A percentile compares a stretch with the other conserved stretches of the same genome.
These are phyloP conservation scores for Catamblyrhynchus diadema DNA, from an alignment of 2,797 vertebrate genomes.

Conservation along the genomic window DNA sequence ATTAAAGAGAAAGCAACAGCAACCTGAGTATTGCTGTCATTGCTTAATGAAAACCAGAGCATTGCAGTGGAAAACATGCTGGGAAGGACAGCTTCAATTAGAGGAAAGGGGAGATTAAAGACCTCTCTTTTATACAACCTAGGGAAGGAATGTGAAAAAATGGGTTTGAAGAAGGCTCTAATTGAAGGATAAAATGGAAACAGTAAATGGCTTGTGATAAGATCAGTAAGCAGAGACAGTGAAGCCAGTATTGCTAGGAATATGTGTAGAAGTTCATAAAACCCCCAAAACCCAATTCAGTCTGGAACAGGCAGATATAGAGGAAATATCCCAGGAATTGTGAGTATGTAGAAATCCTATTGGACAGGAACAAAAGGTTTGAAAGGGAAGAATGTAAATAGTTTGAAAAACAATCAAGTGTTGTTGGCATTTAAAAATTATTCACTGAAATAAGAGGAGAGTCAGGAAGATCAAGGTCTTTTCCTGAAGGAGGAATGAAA, in stretches of 20 bases:
- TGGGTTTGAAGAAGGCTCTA: conserved; percentile 47
- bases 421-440: background rate
- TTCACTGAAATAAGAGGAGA: background rate
- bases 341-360: background rate
- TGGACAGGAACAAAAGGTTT: background rate
- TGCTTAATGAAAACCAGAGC: conserved; percentile 61
- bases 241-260: background rate
- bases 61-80: conserved; percentile 13
- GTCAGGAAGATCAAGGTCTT: background rate
- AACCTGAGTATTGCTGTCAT: background rate
- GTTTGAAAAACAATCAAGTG: background rate
- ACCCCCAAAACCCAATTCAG: background rate
- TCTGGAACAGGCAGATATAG: background rate
- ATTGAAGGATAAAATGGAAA: conserved; percentile 50
- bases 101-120: conserved; percentile 55
- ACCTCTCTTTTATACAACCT: conserved; percentile 34
- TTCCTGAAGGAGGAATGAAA: background rate
- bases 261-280: background rate
- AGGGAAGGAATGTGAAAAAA: conserved; percentile 24
- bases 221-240: conserved; percentile 5
- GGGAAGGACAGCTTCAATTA: conserved; percentile 61
- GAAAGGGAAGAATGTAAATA: conserved; percentile 7
- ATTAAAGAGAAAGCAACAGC: conserved; percentile 51
- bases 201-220: background rate
- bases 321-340: conserved; percentile 28